These are phyloP conservation scores for Vulpes vulpes DNA, from an alignment of 2,113 vertebrate genomes.

Conservation along the genomic window DNA sequence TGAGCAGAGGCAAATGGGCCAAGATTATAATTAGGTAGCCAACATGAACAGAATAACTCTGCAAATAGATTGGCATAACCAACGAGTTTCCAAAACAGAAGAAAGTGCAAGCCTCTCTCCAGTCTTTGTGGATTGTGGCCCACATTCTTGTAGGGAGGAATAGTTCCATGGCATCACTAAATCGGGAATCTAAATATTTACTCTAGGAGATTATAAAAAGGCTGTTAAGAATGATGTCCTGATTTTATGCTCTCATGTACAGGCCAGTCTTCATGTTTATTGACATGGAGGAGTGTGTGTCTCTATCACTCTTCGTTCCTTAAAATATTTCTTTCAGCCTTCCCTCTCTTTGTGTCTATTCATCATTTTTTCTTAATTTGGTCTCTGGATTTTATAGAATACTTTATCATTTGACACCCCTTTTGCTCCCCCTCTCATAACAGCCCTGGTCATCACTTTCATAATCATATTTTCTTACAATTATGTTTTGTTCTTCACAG, in stretches of 20 bases:
- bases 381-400: conserved; percentile 1
- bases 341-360: background rate
- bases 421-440: background rate
- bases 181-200: conserved; percentile 40
- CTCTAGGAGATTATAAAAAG: background rate
- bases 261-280: background rate
- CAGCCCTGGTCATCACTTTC: background rate
- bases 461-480: conserved; percentile 57
- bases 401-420: background rate
- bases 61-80: background rate
- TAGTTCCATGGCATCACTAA: background rate
- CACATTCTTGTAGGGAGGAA: background rate
- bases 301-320: background rate
- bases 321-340: background rate
- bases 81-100: background rate
- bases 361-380: conserved; percentile 9
- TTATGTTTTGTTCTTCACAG: conserved; percentile 50
- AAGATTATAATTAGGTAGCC: background rate
- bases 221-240: background rate
- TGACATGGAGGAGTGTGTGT: background rate
- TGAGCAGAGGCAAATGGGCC: background rate
- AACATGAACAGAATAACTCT: background rate
- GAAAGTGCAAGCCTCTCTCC: background rate
- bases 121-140: background rate
- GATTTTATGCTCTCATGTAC: background rate